Evolutionary conservation across 2,888 invertebrate genomes (phyloP).

Genomic region (Cyrtodaria siliqua): DNA sequence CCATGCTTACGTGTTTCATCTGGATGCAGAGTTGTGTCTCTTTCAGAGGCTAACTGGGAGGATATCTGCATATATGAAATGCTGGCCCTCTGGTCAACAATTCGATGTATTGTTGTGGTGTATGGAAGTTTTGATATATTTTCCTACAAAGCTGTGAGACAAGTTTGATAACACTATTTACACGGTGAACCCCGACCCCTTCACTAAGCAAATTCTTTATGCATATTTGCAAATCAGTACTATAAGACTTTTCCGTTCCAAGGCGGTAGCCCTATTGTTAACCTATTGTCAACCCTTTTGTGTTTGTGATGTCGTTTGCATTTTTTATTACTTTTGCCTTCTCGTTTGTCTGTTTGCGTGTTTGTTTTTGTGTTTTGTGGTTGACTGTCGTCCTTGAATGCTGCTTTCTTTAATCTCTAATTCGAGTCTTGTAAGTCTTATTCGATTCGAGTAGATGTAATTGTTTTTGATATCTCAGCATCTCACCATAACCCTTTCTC

Average conservation of each 20-base stretch:
- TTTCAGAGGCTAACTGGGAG: not conserved
- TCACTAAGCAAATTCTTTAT: slow-evolving; percentile 9
- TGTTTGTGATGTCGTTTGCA: too few species aligned
- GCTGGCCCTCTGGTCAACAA: slow-evolving; percentile 1
- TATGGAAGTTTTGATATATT: not conserved
- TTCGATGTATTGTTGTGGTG: slow-evolving; percentile 2
- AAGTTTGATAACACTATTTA: slow-evolving; percentile 6
- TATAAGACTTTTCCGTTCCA: slow-evolving; percentile 6
- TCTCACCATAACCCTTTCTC: not conserved
- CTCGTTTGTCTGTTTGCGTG: too few species aligned
- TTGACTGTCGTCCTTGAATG: too few species aligned
- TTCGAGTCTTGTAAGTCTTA: too few species aligned
- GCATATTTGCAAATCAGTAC: not conserved
- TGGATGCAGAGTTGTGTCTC: slow-evolving; percentile 3
- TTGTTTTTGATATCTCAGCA: not conserved
- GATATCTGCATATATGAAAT: slow-evolving; percentile 7
- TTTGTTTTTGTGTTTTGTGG: too few species aligned
- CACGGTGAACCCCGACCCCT: slow-evolving; percentile 15
- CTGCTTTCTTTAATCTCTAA: too few species aligned
- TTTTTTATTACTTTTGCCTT: too few species aligned
- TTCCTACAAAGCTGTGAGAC: slow-evolving; percentile 6
- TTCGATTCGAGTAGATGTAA: not conserved
- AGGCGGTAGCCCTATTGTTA: too few species aligned
- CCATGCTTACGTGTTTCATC: too few species aligned
- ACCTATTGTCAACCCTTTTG: too few species aligned